Evolutionary conservation across 2,888 invertebrate species (phyloP).

Genomic region (Harpalus rufipes): DNA sequence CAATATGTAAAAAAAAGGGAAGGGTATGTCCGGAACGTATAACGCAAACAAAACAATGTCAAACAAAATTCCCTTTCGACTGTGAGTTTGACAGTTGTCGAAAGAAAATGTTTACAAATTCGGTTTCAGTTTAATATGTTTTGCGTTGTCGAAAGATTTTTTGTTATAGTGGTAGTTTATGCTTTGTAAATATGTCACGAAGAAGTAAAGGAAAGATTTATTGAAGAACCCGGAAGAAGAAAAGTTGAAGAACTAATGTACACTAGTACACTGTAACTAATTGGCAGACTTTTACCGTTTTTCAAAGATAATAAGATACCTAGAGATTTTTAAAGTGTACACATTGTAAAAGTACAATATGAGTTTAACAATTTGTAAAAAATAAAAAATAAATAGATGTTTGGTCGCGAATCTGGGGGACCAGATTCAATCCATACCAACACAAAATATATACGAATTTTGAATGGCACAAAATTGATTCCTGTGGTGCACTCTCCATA

Average conservation of each 20-base stretch:
- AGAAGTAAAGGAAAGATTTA: conserved; percentile 25
- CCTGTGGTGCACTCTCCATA: no score
- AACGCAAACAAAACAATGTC: background rate
- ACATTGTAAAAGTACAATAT: background rate
- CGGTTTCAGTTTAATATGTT: conserved; percentile 43
- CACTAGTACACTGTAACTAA: conserved; percentile 2
- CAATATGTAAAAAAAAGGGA: conserved; percentile 16
- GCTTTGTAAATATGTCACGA: conserved; percentile 53
- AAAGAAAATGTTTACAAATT: conserved; percentile 10
- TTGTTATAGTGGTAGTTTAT: conserved; percentile 10
- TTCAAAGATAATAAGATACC: conserved; percentile 11
- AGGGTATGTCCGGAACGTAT: background rate
- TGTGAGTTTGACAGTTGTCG: background rate
- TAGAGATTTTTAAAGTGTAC: background rate
- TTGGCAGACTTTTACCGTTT: conserved; percentile 12
- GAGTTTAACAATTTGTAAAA: no score
- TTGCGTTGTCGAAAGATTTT: background rate
- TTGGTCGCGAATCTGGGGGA: no score
- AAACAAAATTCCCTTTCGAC: conserved; percentile 22
- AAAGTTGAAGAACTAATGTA: background rate
- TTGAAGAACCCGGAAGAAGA: background rate
- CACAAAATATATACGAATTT: no score
- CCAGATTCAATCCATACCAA: no score
- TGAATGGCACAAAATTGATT: no score
- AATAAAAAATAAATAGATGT: no score